These are phyloP conservation scores for Melospiza georgiana DNA, from an alignment of 2,113 vertebrate species.

Conservation along the genomic window DNA sequence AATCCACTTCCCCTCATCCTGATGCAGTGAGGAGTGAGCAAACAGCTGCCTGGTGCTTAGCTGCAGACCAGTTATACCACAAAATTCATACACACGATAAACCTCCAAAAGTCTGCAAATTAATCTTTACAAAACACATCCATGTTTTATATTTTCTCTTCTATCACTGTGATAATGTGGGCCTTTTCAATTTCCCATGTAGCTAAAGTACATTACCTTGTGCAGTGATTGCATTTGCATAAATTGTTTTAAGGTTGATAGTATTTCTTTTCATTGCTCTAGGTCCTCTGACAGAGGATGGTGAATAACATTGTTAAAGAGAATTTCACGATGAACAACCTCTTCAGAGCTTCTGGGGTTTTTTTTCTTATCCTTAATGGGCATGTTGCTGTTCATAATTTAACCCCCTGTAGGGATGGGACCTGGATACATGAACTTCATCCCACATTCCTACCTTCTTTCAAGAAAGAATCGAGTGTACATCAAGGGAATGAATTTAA, in stretches of 20 bases:
- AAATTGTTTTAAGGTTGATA: constrained; percentile 7
- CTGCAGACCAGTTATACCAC: background rate
- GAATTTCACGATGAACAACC: background rate
- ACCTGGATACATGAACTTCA: background rate
- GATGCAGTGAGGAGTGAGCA: background rate
- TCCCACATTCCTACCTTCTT: background rate
- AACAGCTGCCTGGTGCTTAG: background rate
- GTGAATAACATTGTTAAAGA: constrained; percentile 16
- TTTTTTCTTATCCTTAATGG: background rate
- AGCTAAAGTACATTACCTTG: background rate
- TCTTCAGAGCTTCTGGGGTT: background rate
- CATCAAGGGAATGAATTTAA: background rate
- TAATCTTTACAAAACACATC: background rate
- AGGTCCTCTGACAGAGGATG: constrained; percentile 2
- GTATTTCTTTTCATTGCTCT: constrained; percentile 10
- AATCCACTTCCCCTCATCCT: background rate
- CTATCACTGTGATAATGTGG: background rate
- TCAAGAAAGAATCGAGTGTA: background rate
- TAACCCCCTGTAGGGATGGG: background rate
- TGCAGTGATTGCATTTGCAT: background rate
- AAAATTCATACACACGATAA: background rate
- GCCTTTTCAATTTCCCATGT: background rate
- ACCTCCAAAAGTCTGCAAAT: background rate
- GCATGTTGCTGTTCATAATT: background rate
- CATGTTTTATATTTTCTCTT: background rate